Evolutionary conservation across 1,140 invertebrate species (phyloP).

Genomic region (Antheraea mylitta): DNA sequence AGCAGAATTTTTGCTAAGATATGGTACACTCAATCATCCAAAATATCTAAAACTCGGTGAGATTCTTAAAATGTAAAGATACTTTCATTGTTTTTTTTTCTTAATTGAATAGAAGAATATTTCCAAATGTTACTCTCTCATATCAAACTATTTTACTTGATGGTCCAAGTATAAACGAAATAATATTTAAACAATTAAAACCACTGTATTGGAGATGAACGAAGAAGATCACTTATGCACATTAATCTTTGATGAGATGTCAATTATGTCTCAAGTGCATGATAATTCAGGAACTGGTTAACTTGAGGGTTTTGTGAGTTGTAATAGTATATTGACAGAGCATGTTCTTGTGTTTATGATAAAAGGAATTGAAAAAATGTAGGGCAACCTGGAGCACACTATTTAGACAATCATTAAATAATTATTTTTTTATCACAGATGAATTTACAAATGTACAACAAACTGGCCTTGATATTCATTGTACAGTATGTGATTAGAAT

Average conservation of each 20-base stretch:
- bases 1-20: too few species aligned
- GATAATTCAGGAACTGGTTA: conserved; percentile 13
- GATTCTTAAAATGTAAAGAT: conserved; percentile 30
- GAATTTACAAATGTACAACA: background rate
- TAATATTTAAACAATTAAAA: too few species aligned
- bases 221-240: conserved; percentile 16
- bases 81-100: conserved; percentile 8
- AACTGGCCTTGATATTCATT: conserved; percentile 20
- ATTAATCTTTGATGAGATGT: too few species aligned
- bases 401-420: conserved; percentile 27
- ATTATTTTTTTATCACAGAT: conserved; percentile 20
- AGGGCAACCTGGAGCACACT: conserved; percentile 28
- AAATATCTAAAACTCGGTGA: too few species aligned
- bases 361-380: conserved; percentile 23
- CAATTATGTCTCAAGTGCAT: too few species aligned
- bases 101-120: too few species aligned
- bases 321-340: conserved; percentile 23
- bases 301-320: conserved; percentile 20
- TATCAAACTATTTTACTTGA: too few species aligned
- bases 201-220: conserved; percentile 12
- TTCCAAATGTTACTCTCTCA: conserved; percentile 26
- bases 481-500: conserved; percentile 32
- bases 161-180: too few species aligned
- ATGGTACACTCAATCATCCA: too few species aligned
- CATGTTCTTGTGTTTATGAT: too few species aligned